phyloP scores from a whole-genome alignment of 2,113 vertebrate genomes.

The Apteryx owenii region DNA sequence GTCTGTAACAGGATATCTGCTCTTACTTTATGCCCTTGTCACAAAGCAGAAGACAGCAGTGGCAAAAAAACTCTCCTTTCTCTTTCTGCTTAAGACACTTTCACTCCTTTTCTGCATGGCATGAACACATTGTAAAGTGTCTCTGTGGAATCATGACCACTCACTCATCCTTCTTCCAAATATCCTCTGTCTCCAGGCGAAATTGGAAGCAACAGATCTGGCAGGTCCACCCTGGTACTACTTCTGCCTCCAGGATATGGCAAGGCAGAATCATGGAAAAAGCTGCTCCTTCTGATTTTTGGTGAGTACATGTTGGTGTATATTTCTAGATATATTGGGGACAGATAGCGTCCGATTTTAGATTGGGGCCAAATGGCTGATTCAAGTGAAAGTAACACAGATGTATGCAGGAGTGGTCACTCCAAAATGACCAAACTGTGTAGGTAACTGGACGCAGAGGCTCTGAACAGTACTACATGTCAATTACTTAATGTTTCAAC shows the following conservation, averaged over 20 bases:
- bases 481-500: not conserved
- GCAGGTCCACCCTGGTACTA: not conserved
- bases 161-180: not conserved
- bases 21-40: not conserved
- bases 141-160: not conserved
- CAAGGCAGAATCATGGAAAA: not conserved
- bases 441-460: not conserved
- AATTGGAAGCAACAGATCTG: not conserved
- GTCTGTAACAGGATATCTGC: not conserved
- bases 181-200: not conserved
- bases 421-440: not conserved
- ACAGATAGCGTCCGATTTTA: not conserved
- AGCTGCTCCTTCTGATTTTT: not conserved
- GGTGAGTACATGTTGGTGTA: not conserved
- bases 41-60: not conserved
- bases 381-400: not conserved
- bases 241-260: not conserved
- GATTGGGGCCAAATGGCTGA: not conserved
- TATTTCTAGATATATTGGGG: not conserved
- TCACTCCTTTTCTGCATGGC: not conserved
- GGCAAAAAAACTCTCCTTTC: not conserved
- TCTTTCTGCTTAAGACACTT: not conserved
- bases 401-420: not conserved
- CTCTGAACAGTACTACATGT: not conserved
- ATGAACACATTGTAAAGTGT: not conserved